Conservation (phyloP, 2,888 invertebrate genomes). For the Eupeodes latifasciatus region DNA sequence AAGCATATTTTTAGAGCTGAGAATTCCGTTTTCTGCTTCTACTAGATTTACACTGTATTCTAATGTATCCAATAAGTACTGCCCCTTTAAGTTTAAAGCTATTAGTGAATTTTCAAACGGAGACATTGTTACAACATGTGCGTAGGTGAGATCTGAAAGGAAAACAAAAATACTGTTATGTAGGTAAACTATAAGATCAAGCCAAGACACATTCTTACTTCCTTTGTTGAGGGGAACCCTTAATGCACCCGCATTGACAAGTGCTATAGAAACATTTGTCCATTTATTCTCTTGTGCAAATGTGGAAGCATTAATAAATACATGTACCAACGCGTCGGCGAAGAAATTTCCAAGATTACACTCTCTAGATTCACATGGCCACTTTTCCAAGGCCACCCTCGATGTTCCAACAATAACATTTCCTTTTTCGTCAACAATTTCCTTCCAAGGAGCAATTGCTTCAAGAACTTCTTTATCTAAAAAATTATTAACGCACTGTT, state of each 20-base stretch:
- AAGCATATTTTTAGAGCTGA: constrained; percentile 80
- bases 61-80: constrained; percentile 87
- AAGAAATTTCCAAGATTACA: constrained; percentile 91
- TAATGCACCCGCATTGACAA: constrained; percentile 89
- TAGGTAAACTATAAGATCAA: background rate
- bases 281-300: constrained; percentile 85
- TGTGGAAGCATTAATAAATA: constrained; percentile 79
- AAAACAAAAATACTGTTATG: background rate
- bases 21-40: constrained; percentile 77
- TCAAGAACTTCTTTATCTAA: constrained; percentile 87
- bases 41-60: constrained; percentile 85
- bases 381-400: constrained; percentile 86
- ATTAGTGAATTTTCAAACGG: constrained; percentile 92
- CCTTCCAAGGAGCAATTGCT: constrained; percentile 87
- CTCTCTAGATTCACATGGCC: constrained; percentile 86
- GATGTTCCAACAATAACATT: constrained; percentile 86
- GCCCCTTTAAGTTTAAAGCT: constrained; percentile 89
- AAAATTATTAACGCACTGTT: constrained; percentile 67
- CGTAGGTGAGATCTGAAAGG: constrained; percentile 88
- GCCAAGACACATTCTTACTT: constrained; percentile 83
- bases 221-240: constrained; percentile 88
- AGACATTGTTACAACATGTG: constrained; percentile 88
- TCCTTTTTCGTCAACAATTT: constrained; percentile 85
- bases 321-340: constrained; percentile 89
- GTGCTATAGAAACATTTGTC: constrained; percentile 88